Conservation (phyloP, 2,797 vertebrate species). For the Dendrocincla tyrannina region DNA sequence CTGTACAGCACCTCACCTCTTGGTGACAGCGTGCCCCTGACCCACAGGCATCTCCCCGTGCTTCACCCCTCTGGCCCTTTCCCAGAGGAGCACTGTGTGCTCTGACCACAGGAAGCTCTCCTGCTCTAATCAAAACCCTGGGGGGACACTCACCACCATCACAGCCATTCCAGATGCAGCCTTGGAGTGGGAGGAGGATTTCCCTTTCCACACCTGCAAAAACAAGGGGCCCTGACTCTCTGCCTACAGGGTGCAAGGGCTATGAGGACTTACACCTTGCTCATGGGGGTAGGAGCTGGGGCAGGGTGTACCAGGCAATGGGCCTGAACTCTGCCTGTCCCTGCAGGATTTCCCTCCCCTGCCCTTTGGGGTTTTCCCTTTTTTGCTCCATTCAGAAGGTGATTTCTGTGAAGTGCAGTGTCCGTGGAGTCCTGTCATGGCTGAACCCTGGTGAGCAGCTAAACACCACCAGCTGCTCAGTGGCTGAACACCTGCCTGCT, state of each 20-base stretch:
- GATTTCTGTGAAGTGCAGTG: background rate
- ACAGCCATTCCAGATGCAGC: background rate
- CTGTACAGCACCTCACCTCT: background rate
- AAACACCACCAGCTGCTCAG: background rate
- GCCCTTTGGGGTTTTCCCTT: background rate
- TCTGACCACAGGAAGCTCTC: background rate
- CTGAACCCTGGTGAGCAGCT: background rate
- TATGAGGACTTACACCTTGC: accelerated
- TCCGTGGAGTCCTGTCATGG: background rate
- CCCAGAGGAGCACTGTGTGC: background rate
- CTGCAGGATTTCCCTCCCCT: background rate
- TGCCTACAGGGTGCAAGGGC: background rate
- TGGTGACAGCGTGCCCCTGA: background rate
- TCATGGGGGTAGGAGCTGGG: accelerated
- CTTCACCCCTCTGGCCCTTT: background rate
- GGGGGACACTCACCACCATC: accelerated
- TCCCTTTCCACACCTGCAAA: background rate
- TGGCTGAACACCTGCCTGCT: background rate
- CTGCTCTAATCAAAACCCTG: background rate
- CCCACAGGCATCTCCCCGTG: background rate
- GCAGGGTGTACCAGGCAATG: accelerated
- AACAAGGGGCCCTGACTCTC: background rate
- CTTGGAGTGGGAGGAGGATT: background rate
- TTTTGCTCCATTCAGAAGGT: background rate
- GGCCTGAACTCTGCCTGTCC: background rate